Evolutionary conservation across 2,888 invertebrate genomes (phyloP).

Genomic region (Pollenia amentaria): DNA sequence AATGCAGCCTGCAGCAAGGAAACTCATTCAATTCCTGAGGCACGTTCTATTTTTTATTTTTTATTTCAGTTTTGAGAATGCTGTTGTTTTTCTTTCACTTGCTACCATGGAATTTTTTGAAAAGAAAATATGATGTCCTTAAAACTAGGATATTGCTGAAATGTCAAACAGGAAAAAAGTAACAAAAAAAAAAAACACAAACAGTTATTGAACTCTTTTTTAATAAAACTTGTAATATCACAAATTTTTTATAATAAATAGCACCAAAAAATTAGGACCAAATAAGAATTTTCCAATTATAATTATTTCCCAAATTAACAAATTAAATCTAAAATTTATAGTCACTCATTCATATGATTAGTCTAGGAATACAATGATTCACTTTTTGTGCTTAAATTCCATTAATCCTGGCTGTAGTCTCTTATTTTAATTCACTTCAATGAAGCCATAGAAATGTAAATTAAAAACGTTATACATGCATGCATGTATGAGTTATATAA

Average conservation of each 20-base stretch:
- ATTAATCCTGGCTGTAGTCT: background rate
- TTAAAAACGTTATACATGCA: slow-evolving; percentile 3
- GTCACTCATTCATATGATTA: no score
- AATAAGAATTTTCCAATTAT: background rate
- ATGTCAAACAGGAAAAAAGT: background rate
- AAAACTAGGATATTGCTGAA: slow-evolving; percentile 1
- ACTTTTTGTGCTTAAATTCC: no score
- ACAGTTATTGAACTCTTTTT: slow-evolving; percentile 9
- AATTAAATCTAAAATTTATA: background rate
- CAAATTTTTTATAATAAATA: background rate
- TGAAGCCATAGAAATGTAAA: background rate
- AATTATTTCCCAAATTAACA: background rate
- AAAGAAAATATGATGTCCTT: slow-evolving; percentile 36
- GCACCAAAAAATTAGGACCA: no score
- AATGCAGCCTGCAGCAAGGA: slow-evolving; percentile 62
- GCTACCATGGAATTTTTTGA: slow-evolving; percentile 4
- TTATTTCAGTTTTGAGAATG: background rate
- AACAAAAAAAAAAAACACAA: background rate
- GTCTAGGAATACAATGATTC: no score
- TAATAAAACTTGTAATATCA: slow-evolving; percentile 37
- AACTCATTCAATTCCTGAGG: slow-evolving; percentile 68
- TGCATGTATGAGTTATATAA: background rate
- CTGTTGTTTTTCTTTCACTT: background rate
- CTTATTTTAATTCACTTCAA: background rate
- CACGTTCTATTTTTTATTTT: slow-evolving; percentile 36